phyloP scores from a whole-genome alignment of 2,797 vertebrate genomes.

The Erethizon dorsatum region DNA sequence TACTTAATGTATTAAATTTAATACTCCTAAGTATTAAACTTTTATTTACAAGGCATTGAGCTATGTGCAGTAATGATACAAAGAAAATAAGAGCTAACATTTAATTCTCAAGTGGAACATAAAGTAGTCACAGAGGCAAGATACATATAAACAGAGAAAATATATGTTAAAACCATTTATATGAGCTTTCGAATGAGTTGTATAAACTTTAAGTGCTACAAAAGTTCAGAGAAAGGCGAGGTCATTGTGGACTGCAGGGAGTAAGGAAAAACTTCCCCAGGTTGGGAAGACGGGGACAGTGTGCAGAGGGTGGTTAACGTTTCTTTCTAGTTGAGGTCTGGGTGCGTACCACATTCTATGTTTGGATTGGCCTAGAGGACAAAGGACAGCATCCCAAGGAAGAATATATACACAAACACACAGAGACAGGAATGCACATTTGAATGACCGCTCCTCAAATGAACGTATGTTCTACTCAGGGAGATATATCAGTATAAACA shows the following conservation, averaged over 20 bases:
- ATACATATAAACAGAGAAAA: constrained; percentile 29
- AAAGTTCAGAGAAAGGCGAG: not conserved
- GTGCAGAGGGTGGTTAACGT: not conserved
- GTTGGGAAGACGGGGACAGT: not conserved
- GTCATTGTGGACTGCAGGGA: not conserved
- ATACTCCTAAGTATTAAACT: not conserved
- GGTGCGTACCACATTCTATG: not conserved
- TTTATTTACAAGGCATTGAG: not conserved
- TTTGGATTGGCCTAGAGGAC: not conserved
- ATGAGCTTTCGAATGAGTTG: not conserved
- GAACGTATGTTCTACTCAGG: not conserved
- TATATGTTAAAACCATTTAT: not conserved
- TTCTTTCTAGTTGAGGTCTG: not conserved
- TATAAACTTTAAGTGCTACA: not conserved
- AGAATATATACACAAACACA: not conserved
- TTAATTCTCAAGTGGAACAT: not conserved
- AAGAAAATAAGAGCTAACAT: constrained; percentile 39
- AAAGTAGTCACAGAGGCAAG: constrained; percentile 9
- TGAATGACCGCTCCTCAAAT: not conserved
- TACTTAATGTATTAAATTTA: constrained; percentile 28
- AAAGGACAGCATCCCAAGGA: not conserved
- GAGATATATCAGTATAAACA: constrained; percentile 6
- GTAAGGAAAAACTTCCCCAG: not conserved
- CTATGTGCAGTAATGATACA: not conserved
- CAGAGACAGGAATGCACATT: not conserved